A percentile compares a stretch with the other conserved stretches of the same genome.
Evolutionary conservation across 2,888 invertebrate genomes (phyloP).

Genomic region (Nomada flava): DNA sequence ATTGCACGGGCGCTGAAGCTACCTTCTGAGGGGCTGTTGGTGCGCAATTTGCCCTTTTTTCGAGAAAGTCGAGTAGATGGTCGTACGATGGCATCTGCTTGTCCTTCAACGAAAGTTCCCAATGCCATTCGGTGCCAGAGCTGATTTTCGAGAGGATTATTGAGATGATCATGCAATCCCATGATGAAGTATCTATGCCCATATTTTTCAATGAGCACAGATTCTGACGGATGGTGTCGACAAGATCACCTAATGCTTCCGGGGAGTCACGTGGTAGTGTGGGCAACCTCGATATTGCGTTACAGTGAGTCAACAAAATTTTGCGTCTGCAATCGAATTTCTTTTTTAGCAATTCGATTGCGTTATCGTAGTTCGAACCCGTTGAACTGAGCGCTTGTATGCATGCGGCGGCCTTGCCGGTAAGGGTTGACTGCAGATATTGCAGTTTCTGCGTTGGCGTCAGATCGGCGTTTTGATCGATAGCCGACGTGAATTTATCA

Average conservation of each 20-base stretch:
- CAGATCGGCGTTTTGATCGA: neutral
- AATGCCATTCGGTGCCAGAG: neutral
- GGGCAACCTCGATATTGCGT: neutral
- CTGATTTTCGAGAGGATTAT: no score
- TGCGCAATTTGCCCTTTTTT: neutral
- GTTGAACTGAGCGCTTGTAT: neutral
- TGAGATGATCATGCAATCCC: neutral
- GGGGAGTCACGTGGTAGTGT: neutral
- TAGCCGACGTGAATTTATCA: neutral
- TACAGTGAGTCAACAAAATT: neutral
- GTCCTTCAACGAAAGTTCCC: neutral
- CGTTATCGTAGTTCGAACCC: neutral
- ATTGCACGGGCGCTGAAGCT: neutral
- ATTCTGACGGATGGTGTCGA: neutral
- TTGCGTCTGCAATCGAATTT: neutral
- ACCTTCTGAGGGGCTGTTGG: neutral
- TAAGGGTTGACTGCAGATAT: neutral
- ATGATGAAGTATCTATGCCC: neutral
- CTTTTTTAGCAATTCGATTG: neutral
- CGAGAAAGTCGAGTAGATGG: neutral
- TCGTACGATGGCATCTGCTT: neutral
- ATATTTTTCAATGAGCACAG: slow-evolving; percentile 1
- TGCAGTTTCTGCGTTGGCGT: neutral
- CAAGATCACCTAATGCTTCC: neutral
- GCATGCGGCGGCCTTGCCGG: neutral